Percentiles rank a stretch among this genome's conserved stretches.
phyloP scores from a whole-genome alignment of 2,797 vertebrate species.

The Alectoris magna region DNA sequence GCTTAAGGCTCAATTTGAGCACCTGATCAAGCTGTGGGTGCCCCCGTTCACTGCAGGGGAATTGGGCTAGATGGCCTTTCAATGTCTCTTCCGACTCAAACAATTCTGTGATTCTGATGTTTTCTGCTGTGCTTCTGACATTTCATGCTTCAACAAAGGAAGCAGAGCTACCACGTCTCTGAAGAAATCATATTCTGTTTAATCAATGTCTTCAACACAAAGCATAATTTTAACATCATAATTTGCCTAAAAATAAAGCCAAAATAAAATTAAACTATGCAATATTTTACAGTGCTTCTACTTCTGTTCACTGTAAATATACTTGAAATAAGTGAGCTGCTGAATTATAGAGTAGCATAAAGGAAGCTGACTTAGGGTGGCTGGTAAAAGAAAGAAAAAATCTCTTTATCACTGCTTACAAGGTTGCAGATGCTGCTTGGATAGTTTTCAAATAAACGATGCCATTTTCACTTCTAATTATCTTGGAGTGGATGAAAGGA shows the following conservation, averaged over 20 bases:
- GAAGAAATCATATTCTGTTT: neutral
- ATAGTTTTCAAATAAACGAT: neutral
- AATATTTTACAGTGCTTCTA: neutral
- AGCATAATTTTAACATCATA: neutral
- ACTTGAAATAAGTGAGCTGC: neutral
- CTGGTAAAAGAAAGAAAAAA: neutral
- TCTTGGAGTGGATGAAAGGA: neutral
- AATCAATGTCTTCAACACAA: neutral
- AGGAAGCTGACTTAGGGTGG: neutral
- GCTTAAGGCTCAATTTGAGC: neutral
- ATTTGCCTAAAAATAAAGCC: neutral
- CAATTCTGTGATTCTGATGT: neutral
- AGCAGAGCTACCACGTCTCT: neutral
- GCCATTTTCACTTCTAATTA: neutral
- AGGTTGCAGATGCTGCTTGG: neutral
- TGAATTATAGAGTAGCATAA: neutral
- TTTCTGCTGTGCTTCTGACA: neutral
- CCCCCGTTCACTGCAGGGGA: neutral
- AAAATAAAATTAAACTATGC: neutral
- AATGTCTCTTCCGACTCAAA: neutral
- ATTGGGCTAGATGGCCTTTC: neutral
- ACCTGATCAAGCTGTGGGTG: neutral
- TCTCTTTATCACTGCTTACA: neutral
- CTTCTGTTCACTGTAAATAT: neutral
- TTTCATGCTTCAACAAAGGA: neutral